Base-by-base conservation (phyloP, 30 jellyfish, hydroid and myxozoan genomes). In the Aurelia aurita region DNA sequence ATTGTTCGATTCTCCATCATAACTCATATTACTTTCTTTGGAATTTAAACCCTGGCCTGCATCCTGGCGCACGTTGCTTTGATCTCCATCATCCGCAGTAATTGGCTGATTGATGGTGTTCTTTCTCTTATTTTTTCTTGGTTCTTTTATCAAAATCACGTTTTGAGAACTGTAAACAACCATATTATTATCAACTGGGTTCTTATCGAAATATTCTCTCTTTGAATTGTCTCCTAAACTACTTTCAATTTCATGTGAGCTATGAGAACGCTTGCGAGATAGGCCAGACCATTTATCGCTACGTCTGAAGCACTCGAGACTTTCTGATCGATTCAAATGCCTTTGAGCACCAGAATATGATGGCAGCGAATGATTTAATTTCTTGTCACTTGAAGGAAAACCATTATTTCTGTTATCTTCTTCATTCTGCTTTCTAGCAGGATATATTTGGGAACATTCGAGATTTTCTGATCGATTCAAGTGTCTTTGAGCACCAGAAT, bases 131-230 rank as follows among this genome's bases (percentile, higher is more conserved):
- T 7, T 22, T 16, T 7, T 9, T 61, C 22, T 34, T 14, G 82
- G 61, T 9, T 70, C 82, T 21, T 70, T 70, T 15, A 70, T 70
- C 34, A 70, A 70, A 15, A 70, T 70, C 35, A 70, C 66, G 51
- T 70, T 70, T 20, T 70, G 22, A 22, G 69, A 39, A n/a, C 65
- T 29, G 31, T 70, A 70, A 44, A 70, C 82, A 70, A 70, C 82
- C 58, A 44, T 15, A 3, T 62, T 12, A 70, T 70, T 64, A 5
- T 70, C 20, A 39, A 28, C 22, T 22, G 12, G 73, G 15, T 5
- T 70, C 66, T 70, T 70, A 3, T 21, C 34, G 13, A 8, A 15
- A 49, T 22, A 8, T 8, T 19, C 35, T 43, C 44, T 9, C 35
- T 23, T 62, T 20, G 65, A 15, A 18, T 14, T n/a, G 27, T 68